Evolutionary conservation across 2,797 vertebrate genomes (phyloP).

Genomic region (Acomys russatus): DNA sequence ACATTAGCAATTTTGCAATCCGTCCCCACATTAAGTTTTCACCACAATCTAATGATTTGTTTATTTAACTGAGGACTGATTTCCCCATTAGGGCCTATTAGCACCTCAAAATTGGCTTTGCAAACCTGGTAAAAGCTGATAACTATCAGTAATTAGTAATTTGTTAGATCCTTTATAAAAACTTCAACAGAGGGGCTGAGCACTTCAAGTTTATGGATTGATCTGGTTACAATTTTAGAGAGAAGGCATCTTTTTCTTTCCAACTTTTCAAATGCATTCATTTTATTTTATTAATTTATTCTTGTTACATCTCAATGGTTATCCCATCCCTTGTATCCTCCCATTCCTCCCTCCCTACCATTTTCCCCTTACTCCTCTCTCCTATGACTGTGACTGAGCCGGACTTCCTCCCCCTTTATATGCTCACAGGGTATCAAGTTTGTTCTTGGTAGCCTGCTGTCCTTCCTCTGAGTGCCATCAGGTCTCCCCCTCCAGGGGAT

Average conservation of each 20-base stretch:
- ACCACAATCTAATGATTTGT: conserved; percentile 62
- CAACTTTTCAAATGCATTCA: conserved; percentile 49
- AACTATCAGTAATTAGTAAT: conserved; percentile 55
- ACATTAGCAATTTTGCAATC: conserved; percentile 34
- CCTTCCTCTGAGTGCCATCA: no score
- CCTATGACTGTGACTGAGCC: no score
- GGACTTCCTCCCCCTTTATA: no score
- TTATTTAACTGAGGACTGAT: conserved; percentile 70
- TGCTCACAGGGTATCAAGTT: no score
- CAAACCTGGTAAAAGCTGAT: conserved; percentile 69
- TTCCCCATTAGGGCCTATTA: conserved; percentile 61
- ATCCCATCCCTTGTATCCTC: no score
- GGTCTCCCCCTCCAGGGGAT: no score
- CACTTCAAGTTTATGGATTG: conserved; percentile 40
- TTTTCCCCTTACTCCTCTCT: no score
- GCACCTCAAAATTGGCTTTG: conserved; percentile 63
- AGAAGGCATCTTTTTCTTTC: background rate
- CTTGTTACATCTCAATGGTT: no score
- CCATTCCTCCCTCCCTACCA: no score
- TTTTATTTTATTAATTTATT: background rate
- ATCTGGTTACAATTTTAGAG: conserved; percentile 45
- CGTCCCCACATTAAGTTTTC: conserved; percentile 56
- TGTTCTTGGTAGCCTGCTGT: no score
- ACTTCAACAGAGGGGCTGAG: conserved; percentile 10
- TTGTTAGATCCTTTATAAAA: conserved; percentile 57